Evolutionary conservation across 2,888 invertebrate genomes (phyloP), one percentile per base, ranked within the genome.

Genomic region (Sicus ferrugineus): DNA sequence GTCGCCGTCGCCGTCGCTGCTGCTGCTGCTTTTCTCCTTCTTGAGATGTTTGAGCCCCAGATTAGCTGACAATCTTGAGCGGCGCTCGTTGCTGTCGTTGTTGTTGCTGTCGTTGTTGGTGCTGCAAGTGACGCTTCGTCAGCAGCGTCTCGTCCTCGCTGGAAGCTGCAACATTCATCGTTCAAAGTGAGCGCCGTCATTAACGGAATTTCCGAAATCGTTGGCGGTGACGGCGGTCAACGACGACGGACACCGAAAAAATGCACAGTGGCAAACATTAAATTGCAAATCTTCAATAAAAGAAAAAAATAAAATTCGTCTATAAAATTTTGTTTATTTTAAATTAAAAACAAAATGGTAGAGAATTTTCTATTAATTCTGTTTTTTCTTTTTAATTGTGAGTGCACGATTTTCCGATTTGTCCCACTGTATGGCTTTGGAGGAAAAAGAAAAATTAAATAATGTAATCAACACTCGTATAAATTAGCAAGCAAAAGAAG

Each of bases 401-500:
- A 7, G 5, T 42, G 9, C 5, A 16, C 11, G 5, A 7, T 16
- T 16, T n/a, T n/a, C n/a, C 4, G 38, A 23, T 38, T 56, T 38
- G 38, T n/a, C 21, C 34, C 62, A 62, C 54, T 68, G 62, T 62
- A 23, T 11, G 14, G 34, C 19, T n/a, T 28, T 61, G 19, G 42
- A 56, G 2, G 54, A 19, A 28, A 31, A 42, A 62, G 54, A 46
- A 58, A 54, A 69, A 56, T 67, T 69, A 62, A 71, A 69, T 69
- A 69, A 71, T 58, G 67, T 69, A 71, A 71, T 71, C 66, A 69
- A 58, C 71, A 21, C 42, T 46, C 63, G 69, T 58, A 69, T 64
- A 67, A 69, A 72, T 69, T 67, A 69, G 59, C 30, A 50, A 67
- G 38, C 61, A 14, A 30, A 31, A 50, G 67, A 59, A 67, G 67